Percentiles rank a stretch among this genome's conserved stretches.
phyloP scores from a whole-genome alignment of 2,888 invertebrate genomes.

The Epinotia bilunana region DNA sequence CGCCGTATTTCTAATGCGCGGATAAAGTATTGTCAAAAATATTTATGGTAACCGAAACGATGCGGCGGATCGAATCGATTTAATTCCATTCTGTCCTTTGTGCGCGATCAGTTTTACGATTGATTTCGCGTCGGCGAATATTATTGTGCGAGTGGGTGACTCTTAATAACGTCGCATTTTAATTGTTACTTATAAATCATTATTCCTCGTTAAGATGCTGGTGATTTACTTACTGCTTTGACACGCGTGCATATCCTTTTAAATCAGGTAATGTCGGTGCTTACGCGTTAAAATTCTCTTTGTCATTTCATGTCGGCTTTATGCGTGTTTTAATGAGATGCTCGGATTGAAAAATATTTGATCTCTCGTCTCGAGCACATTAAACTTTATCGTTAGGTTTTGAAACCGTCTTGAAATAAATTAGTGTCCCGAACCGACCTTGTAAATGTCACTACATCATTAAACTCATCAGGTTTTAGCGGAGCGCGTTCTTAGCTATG shows the following conservation, averaged over 20 bases:
- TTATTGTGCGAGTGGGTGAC: slow-evolving; percentile 55
- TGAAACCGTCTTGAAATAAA: slow-evolving; percentile 50
- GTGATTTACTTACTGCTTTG: slow-evolving; percentile 82
- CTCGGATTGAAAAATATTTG: slow-evolving; percentile 68
- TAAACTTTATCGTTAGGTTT: slow-evolving; percentile 57
- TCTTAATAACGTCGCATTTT: slow-evolving; percentile 74
- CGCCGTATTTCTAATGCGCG: slow-evolving; percentile 70
- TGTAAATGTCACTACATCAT: slow-evolving; percentile 42
- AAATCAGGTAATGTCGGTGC: slow-evolving; percentile 68
- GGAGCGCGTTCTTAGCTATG: slow-evolving; percentile 10
- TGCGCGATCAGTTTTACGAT: slow-evolving; percentile 55
- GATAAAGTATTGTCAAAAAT: slow-evolving; percentile 75
- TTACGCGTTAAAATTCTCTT: slow-evolving; percentile 64
- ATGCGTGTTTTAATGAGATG: slow-evolving; percentile 79
- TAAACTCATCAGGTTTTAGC: slow-evolving; percentile 39
- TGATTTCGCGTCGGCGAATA: slow-evolving; percentile 51
- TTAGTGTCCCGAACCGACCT: slow-evolving; percentile 34
- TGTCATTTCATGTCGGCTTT: slow-evolving; percentile 70
- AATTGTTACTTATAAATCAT: slow-evolving; percentile 83
- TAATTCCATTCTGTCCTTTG: slow-evolving; percentile 68
- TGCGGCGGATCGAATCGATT: slow-evolving; percentile 73
- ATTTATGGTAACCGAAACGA: slow-evolving; percentile 68
- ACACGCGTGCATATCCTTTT: slow-evolving; percentile 69
- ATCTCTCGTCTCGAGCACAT: slow-evolving; percentile 57
- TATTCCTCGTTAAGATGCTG: slow-evolving; percentile 71